Conservation (phyloP, 2,113 vertebrate species). For the Poecilia latipinna region DNA sequence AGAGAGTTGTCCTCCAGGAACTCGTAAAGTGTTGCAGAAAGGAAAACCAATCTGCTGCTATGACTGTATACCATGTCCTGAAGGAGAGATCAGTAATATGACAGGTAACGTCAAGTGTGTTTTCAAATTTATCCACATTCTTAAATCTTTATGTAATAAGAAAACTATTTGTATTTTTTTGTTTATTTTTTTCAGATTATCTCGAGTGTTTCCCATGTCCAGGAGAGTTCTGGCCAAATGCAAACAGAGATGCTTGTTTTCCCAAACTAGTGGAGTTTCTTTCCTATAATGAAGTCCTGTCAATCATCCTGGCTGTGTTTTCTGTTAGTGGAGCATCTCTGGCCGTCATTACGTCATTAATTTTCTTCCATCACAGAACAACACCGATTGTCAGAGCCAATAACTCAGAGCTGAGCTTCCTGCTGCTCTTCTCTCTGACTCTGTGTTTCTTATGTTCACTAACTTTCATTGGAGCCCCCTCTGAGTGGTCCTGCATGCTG, state of each 20-base stretch:
- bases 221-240: conserved; percentile 69
- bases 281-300: conserved; percentile 65
- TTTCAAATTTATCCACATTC: no score
- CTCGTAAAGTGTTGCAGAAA: no score
- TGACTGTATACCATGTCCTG: no score
- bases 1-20: no score
- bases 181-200: conserved; percentile 58
- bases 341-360: conserved; percentile 46
- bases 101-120: no score
- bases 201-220: conserved; percentile 63
- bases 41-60: no score
- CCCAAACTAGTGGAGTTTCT: conserved; percentile 75
- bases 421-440: conserved; percentile 17
- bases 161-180: not conserved
- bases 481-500: conserved; percentile 22
- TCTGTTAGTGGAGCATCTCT: conserved; percentile 67
- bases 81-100: no score
- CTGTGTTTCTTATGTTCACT: conserved; percentile 22
- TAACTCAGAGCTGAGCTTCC: conserved; percentile 51
- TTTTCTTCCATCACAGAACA: conserved; percentile 65
- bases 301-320: conserved; percentile 61
- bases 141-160: not conserved
- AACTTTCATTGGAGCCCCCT: conserved; percentile 17
- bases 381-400: conserved; percentile 75
- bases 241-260: conserved; percentile 55